Percentiles rank a stretch among this genome's conserved stretches.
Conservation (phyloP, 2,113 vertebrate species). For the Xiphorhynchus elegans region DNA sequence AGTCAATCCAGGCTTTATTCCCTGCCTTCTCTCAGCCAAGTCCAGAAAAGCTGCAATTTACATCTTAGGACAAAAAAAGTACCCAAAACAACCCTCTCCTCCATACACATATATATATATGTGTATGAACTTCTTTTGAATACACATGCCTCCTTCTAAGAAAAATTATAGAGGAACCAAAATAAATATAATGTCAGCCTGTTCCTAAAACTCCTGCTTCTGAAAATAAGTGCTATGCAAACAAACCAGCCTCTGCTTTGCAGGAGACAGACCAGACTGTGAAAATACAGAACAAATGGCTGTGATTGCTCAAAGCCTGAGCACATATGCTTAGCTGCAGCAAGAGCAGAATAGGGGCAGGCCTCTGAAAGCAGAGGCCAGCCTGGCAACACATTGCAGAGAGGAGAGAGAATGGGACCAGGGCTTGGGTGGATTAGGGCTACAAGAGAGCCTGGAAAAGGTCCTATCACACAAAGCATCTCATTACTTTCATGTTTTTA, state of each 20-base stretch:
- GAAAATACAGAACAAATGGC: constrained; percentile 36
- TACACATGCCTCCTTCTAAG: not conserved
- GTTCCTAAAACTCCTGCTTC: constrained; percentile 27
- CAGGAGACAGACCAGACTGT: not conserved
- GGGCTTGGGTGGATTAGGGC: not conserved
- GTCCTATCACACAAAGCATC: not conserved
- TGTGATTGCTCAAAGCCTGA: not conserved
- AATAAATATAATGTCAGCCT: constrained; percentile 31
- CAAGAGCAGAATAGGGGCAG: not conserved
- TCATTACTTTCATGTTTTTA: not conserved
- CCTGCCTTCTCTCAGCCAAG: not conserved
- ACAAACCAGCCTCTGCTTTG: constrained; percentile 27
- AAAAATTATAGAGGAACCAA: constrained; percentile 54
- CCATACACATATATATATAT: not conserved
- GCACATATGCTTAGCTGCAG: not conserved
- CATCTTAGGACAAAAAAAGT: not conserved
- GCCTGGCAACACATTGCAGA: accelerated
- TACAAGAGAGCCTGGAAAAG: not conserved
- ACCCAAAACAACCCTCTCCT: not conserved
- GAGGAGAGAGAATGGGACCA: not conserved
- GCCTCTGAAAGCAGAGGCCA: not conserved
- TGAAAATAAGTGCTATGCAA: constrained; percentile 53
- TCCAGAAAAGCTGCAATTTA: constrained; percentile 23
- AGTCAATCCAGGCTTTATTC: not conserved
- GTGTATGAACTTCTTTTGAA: not conserved